Evolutionary conservation across 2,888 invertebrate species (phyloP).

Genomic region (Keiferia lycopersicella): DNA sequence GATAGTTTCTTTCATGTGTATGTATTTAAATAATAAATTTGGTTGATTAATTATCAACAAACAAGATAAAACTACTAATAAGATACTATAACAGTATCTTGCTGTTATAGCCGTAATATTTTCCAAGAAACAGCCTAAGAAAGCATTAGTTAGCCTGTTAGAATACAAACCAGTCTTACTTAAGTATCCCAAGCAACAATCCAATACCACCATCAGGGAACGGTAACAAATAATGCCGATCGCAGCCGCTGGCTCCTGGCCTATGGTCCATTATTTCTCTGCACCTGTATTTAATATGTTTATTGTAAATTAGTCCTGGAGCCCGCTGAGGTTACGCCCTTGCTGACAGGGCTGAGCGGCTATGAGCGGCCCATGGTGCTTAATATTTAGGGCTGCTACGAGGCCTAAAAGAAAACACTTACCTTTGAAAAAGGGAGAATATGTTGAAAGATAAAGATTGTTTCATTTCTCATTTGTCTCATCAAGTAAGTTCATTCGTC

Average conservation of each 20-base stretch:
- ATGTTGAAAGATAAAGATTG: background rate
- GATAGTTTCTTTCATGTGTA: too few species aligned
- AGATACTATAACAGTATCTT: too few species aligned
- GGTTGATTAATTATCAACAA: too few species aligned
- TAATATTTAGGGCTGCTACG: slow-evolving; percentile 23
- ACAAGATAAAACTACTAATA: too few species aligned
- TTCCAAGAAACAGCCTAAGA: too few species aligned
- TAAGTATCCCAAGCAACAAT: slow-evolving; percentile 5
- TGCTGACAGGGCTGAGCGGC: slow-evolving; percentile 27
- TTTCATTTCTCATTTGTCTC: too few species aligned
- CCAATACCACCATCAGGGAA: background rate
- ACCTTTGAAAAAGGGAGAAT: background rate
- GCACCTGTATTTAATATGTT: slow-evolving; percentile 31
- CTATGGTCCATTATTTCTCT: slow-evolving; percentile 18
- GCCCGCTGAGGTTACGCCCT: slow-evolving; percentile 33
- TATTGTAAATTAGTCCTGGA: slow-evolving; percentile 33
- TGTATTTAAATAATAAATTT: too few species aligned
- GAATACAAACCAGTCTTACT: too few species aligned
- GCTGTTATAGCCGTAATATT: too few species aligned
- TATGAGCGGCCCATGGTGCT: slow-evolving; percentile 15
- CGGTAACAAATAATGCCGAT: slow-evolving; percentile 1
- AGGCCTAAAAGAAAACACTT: background rate
- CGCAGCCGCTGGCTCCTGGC: slow-evolving; percentile 10
- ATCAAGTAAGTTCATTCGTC: too few species aligned
- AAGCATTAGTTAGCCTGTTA: too few species aligned